These are phyloP conservation scores for Salmo trutta DNA, from an alignment of 2,797 vertebrate species.

Conservation along the genomic window DNA sequence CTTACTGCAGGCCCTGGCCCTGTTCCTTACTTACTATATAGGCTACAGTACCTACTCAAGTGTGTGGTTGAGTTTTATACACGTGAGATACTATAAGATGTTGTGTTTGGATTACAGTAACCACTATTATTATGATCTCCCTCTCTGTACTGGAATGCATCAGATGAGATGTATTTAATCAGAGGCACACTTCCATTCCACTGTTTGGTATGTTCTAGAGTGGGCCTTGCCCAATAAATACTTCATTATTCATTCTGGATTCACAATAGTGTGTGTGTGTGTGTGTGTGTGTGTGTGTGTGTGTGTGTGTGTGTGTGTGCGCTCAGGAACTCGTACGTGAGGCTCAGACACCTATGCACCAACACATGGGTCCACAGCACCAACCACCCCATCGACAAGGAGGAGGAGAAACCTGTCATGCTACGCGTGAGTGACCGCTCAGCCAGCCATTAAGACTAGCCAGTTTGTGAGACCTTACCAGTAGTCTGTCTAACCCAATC, in stretches of 20 bases:
- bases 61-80: background rate
- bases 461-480: no score
- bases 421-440: conserved; percentile 83
- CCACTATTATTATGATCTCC: background rate
- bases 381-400: conserved; percentile 97
- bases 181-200: background rate
- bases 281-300: background rate
- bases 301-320: conserved; percentile 1
- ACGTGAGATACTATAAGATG: background rate
- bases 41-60: background rate
- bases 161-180: background rate
- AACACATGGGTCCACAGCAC: conserved; percentile 99
- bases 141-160: background rate
- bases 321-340: conserved; percentile 93
- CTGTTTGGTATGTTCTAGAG: background rate
- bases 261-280: background rate
- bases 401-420: conserved; percentile 98
- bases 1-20: background rate
- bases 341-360: conserved; percentile 94
- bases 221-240: no score
- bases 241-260: no score
- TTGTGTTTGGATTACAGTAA: background rate
- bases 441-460: background rate
- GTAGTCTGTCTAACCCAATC: background rate
- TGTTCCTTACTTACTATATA: background rate